Percentiles rank a stretch among this genome's conserved stretches.
phyloP scores from a whole-genome alignment of 2,888 invertebrate species.

The Eucera pruinosa region DNA sequence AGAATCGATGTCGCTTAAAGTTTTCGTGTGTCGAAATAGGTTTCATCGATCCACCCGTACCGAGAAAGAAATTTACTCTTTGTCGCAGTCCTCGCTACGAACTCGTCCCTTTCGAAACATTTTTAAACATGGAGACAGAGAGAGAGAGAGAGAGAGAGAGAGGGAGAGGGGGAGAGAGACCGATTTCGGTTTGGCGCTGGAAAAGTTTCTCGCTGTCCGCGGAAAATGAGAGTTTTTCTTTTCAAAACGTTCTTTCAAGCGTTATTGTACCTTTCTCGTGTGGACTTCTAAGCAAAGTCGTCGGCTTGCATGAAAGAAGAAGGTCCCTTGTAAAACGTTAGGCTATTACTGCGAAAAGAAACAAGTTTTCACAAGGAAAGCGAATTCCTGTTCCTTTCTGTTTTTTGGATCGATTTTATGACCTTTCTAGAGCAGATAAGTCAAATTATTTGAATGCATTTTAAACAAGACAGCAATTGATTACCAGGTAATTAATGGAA shows the following conservation, averaged over 20 bases:
- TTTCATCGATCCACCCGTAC: neutral
- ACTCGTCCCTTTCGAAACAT: slow-evolving; percentile 11
- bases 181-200: slow-evolving; percentile 18
- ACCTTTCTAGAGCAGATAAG: neutral
- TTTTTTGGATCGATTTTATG: slow-evolving; percentile 8
- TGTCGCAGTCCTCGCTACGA: neutral
- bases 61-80: slow-evolving; percentile 3
- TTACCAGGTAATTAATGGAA: neutral
- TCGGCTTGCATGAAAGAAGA: slow-evolving; percentile 32
- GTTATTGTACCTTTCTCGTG: neutral
- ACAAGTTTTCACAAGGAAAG: neutral
- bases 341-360: slow-evolving; percentile 9
- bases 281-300: neutral
- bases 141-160: neutral
- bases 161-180: neutral
- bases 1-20: slow-evolving; percentile 12
- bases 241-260: slow-evolving; percentile 38
- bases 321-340: slow-evolving; percentile 36
- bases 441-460: neutral
- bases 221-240: slow-evolving; percentile 47
- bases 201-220: slow-evolving; percentile 27
- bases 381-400: neutral
- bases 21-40: slow-evolving; percentile 16
- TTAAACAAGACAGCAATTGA: neutral
- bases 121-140: slow-evolving; percentile 2